Evolutionary conservation across 2,797 vertebrate genomes (phyloP).

Genomic region (Thalassophryne amazonica): DNA sequence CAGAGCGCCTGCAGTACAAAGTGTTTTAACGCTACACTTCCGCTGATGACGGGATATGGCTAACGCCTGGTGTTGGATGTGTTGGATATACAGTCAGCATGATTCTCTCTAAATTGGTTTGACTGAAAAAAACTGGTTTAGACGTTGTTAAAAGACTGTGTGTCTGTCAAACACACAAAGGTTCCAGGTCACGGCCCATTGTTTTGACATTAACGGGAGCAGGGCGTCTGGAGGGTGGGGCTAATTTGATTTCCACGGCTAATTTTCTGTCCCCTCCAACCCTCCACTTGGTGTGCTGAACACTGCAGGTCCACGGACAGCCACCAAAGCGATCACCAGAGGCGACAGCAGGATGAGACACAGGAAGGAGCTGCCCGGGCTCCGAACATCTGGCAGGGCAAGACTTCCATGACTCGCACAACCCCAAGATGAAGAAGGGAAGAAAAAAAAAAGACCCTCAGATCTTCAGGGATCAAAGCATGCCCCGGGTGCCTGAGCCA

Average conservation of each 20-base stretch:
- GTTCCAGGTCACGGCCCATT: conserved; percentile 61
- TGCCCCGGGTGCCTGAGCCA: conserved; percentile 74
- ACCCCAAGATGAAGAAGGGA: conserved; percentile 58
- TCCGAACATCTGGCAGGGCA: conserved; percentile 80
- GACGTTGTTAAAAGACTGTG: conserved; percentile 48
- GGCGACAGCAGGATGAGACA: conserved; percentile 76
- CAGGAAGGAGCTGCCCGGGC: conserved; percentile 79
- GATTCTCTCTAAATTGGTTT: no score
- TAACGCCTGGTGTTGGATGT: conserved; percentile 30
- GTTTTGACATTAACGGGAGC: conserved; percentile 55
- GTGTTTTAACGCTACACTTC: conserved; percentile 43
- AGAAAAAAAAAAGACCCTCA: conserved; percentile 56
- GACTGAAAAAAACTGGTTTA: not conserved
- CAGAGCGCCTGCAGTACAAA: conserved; percentile 44
- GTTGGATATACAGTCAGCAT: conserved; percentile 19
- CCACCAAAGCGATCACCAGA: conserved; percentile 59
- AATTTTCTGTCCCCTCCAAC: conserved; percentile 63
- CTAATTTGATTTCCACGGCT: conserved; percentile 70
- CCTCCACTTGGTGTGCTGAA: conserved; percentile 66
- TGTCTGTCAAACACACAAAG: conserved; percentile 51
- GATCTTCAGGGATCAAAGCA: conserved; percentile 80
- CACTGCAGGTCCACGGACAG: conserved; percentile 57
- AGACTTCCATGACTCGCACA: conserved; percentile 68
- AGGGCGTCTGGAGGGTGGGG: conserved; percentile 54
- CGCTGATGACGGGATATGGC: conserved; percentile 47